phyloP scores from a whole-genome alignment of 2,797 vertebrate species.

The Sorex maritimensis region DNA sequence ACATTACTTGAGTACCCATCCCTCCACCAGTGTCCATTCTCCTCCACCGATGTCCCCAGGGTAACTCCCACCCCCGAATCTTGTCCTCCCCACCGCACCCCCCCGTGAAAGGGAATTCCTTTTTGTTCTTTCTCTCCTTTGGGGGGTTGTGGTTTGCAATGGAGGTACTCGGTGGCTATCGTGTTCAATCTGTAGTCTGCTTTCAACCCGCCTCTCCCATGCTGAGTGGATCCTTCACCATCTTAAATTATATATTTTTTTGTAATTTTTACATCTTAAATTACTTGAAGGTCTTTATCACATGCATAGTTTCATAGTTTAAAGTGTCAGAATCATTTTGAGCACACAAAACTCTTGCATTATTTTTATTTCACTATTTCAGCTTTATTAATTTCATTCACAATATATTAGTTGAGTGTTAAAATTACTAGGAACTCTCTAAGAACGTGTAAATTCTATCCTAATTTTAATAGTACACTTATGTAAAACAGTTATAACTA shows the following conservation, averaged over 20 bases:
- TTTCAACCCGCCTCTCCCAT: too few relatives aligned
- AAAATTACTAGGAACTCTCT: not conserved
- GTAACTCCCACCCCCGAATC: too few relatives aligned
- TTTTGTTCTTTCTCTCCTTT: too few relatives aligned
- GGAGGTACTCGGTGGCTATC: too few relatives aligned
- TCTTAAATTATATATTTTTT: not conserved
- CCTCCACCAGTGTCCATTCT: too few relatives aligned
- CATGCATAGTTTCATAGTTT: not conserved
- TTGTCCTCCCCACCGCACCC: too few relatives aligned
- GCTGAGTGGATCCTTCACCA: too few relatives aligned
- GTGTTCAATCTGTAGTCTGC: too few relatives aligned
- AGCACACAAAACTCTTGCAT: not conserved
- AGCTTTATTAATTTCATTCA: not conserved
- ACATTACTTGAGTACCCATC: too few relatives aligned
- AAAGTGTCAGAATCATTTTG: not conserved
- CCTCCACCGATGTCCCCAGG: too few relatives aligned
- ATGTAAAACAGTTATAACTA: not conserved
- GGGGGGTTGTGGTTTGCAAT: too few relatives aligned
- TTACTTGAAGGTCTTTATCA: not conserved
- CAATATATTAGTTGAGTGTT: not conserved
- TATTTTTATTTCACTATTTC: conserved; percentile 29
- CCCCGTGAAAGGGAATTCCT: too few relatives aligned
- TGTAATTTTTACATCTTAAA: not conserved
- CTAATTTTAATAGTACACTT: conserved; percentile 19
- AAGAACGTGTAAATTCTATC: not conserved